Conservation (phyloP, 2,888 invertebrate genomes). For the Chalcosyrphus nemorum region DNA sequence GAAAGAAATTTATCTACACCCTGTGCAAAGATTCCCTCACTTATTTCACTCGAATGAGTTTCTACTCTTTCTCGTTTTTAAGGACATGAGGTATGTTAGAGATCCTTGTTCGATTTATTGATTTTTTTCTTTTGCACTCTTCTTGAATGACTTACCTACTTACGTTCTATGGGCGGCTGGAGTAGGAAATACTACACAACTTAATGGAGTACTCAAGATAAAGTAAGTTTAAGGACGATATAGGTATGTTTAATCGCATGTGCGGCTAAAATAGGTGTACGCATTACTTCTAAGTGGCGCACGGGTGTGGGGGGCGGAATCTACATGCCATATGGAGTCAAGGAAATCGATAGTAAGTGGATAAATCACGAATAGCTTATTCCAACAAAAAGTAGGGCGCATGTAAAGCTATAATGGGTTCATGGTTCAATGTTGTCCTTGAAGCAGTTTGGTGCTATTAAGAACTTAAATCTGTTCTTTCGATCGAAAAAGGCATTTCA, state of each 20-base stretch:
- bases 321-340: not conserved
- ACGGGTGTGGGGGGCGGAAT: not conserved
- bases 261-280: not conserved
- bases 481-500: no score
- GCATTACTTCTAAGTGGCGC: not conserved
- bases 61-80: not conserved
- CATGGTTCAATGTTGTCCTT: not conserved
- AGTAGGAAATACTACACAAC: not conserved
- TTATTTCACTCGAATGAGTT: not conserved
- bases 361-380: not conserved
- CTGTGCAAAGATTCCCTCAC: not conserved
- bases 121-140: no score
- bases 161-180: not conserved
- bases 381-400: not conserved
- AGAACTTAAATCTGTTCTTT: no score
- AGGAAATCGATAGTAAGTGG: not conserved
- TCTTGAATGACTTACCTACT: not conserved
- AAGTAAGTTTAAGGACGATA: not conserved
- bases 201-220: not conserved
- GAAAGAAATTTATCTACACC: not conserved
- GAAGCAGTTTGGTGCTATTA: no score
- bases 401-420: not conserved
- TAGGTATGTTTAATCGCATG: not conserved
- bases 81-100: slow-evolving; percentile 13
- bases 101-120: slow-evolving; percentile 6